Base-by-base conservation (phyloP, 1,140 invertebrate genomes). In the Phocides pigmalion region DNA sequence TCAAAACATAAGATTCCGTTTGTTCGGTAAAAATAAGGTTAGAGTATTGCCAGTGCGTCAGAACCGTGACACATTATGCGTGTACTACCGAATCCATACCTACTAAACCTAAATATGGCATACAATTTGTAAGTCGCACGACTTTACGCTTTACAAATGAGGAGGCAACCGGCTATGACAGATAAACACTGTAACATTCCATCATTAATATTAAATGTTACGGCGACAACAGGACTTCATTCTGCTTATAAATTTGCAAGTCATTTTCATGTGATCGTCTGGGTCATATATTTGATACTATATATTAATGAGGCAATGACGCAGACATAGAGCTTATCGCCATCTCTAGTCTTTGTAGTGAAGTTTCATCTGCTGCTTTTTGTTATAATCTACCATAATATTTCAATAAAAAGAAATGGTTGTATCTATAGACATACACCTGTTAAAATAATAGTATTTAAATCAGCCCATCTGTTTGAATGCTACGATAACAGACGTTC, bases 141-240 rank as follows among this genome's bases (percentile, higher is more conserved):
- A 62, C 58, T 39, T 50, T 50, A 39, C 19, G 58, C 14, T 50
- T 46, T 50, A 49, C 50, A 61, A 49, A 61, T 49, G 44, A 37
- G 44, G 58, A 16, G 28, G 16, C 58, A 9, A 42, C 12, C 58
- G 35, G 35, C 9, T 54, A 4, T 41, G 35, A 41, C 17, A 50
- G 58, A 61, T 22, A 28, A 61, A 50, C 58, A 39, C 56, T 11
- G 56, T 61, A 61, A 61, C 46, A 61, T 61, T 61, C 58, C 58
- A 39, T 49, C 58, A 61, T 61, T 39, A 61, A 61, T 61, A 61
- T 61, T 61, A 49, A 61, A 28, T 28, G 50, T 49, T 39, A 15
- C 56, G 17, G 28, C 47, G 58, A 49, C 44, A 61, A 49, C 46
- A 61, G 14, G 56, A 32, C 11, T 37, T 37, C 46, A 47, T 54